phyloP scores from a whole-genome alignment of 2,113 vertebrate genomes.

The Hippocampus mohnikei region DNA sequence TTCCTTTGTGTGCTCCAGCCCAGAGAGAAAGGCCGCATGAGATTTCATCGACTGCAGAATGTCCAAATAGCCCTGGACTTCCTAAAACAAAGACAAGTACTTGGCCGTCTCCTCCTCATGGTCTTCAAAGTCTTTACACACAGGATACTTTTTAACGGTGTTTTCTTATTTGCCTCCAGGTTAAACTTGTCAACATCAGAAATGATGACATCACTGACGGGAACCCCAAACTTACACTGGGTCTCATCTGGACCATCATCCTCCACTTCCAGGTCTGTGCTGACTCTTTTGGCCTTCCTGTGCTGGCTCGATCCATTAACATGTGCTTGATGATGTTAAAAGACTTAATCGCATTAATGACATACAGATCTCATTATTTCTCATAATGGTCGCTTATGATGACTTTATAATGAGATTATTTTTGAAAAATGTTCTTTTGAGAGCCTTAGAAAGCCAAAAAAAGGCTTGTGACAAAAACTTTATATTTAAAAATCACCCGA shows the following conservation, averaged over 20 bases:
- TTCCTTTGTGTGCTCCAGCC: conserved; percentile 55
- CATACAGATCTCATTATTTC: neutral
- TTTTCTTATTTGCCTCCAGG: conserved; percentile 64
- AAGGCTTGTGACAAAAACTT: no score
- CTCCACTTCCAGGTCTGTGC: conserved; percentile 93
- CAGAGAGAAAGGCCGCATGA: conserved; percentile 78
- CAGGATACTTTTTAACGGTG: no score
- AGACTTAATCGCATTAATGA: neutral
- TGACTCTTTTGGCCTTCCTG: neutral
- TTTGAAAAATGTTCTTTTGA: neutral
- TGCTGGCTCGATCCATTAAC: neutral
- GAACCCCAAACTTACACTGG: conserved; percentile 94
- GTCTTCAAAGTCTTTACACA: neutral
- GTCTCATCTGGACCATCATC: conserved; percentile 98
- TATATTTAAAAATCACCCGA: no score
- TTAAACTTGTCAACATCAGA: conserved; percentile 96
- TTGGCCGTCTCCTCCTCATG: neutral
- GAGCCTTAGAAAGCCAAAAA: no score
- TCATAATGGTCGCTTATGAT: neutral
- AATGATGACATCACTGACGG: conserved; percentile 98
- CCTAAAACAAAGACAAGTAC: conserved; percentile 79
- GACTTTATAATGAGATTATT: neutral
- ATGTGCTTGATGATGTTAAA: neutral
- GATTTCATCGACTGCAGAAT: conserved; percentile 77
- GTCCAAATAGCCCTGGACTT: conserved; percentile 77